Evolutionary conservation across 2,113 vertebrate species (phyloP).

Genomic region (Ammospiza nelsoni): DNA sequence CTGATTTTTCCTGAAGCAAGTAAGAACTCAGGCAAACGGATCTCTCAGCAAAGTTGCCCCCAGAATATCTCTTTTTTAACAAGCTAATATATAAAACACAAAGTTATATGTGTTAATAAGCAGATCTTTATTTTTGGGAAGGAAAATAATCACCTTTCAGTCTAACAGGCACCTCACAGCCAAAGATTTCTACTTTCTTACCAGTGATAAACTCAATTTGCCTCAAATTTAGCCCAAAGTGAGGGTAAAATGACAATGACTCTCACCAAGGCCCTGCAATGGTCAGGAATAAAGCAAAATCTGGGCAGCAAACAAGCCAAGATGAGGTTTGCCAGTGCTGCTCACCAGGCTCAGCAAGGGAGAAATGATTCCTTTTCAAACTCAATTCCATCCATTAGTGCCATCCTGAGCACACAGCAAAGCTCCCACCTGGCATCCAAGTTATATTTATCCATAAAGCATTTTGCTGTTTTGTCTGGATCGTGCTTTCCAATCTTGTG

Average conservation of each 20-base stretch:
- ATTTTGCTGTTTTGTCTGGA: not conserved
- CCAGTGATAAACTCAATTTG: not conserved
- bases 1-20: not conserved
- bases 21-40: not conserved
- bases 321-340: not conserved
- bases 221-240: not conserved
- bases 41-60: not conserved
- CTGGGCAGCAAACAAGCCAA: not conserved
- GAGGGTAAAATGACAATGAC: not conserved
- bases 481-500: not conserved
- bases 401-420: not conserved
- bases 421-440: not conserved
- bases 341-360: not conserved
- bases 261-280: not conserved
- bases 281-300: not conserved
- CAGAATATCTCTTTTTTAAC: not conserved
- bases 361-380: not conserved
- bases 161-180: not conserved
- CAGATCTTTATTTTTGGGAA: not conserved
- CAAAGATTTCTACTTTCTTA: not conserved
- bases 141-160: not conserved
- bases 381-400: not conserved
- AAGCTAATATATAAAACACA: not conserved
- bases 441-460: not conserved
- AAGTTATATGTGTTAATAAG: not conserved